Base-by-base conservation (phyloP, 1,140 invertebrate species). In the Sarcophaga bullata region DNA sequence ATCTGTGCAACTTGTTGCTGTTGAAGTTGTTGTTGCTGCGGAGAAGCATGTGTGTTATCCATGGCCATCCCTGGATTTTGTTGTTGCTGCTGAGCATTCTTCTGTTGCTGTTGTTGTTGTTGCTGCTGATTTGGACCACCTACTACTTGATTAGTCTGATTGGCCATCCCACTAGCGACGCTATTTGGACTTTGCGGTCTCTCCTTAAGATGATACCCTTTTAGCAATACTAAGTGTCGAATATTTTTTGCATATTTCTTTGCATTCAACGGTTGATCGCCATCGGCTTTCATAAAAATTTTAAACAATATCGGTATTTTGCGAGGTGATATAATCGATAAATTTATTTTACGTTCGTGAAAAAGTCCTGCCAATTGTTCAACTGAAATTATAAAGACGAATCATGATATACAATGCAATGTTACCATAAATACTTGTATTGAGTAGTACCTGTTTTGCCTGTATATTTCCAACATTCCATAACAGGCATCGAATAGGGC, bases 161-260 rank as follows among this genome's bases (percentile, higher is more conserved):
- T 76, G 82, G 82, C 75, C 82, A 86, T 84, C 83, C 91, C 86
- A 83, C 92, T 73, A 7, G 92, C 48, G 92, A 92, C 85, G 83
- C 86, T 87, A 47, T 88, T 90, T 5, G 95, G 95, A 89, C 95
- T 96, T 0, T 95, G 92, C 1, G 95, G 94, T 54, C 95, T 91
- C 87, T 97, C 96, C 87, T 96, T 96, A n/a, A 96, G 90, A 86
- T 92, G 93, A 85, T 92, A 96, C 19, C 95, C 95, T 89, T 94
- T 95, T 0, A 97, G 90, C 9, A 97, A 90, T 8, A 97, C 95
- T 80, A 98, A 91, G 91, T 97, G 96, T 15, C 96, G 91, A 0
- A 94, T 93, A 90, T 97, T 97, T 91, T 97, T 96, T 0, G 97
- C 95, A 89, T 97, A 98, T 87, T 97, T 97, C 89, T 98, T 97